Conservation (phyloP, 2,888 invertebrate genomes). For the Xanthia icteritia region DNA sequence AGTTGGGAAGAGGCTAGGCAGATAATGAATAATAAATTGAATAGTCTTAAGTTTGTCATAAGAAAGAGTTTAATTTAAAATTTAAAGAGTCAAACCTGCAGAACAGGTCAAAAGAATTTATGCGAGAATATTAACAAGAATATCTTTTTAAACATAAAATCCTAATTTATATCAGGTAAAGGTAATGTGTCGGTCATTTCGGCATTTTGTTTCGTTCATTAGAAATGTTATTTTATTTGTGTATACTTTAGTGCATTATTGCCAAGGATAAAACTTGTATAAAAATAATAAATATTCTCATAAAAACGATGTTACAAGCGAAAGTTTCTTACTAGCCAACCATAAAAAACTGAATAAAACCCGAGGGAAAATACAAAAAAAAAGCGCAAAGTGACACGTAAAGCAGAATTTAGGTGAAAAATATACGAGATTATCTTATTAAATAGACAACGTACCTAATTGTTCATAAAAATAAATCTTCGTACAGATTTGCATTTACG, state of each 20-base stretch:
- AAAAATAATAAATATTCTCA: constrained; percentile 10
- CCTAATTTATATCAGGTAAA: background rate
- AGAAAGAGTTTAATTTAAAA: constrained; percentile 25
- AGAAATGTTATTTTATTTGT: constrained; percentile 5
- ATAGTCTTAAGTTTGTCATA: background rate
- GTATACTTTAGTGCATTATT: constrained; percentile 4
- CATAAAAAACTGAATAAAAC: constrained; percentile 26
- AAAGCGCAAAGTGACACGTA: background rate
- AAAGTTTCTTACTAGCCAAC: constrained; percentile 20
- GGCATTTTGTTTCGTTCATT: background rate
- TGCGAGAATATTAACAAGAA: constrained; percentile 5
- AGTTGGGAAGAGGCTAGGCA: no score
- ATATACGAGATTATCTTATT: constrained; percentile 45
- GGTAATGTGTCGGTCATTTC: background rate
- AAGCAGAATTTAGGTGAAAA: constrained; percentile 32
- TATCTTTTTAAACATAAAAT: constrained; percentile 19
- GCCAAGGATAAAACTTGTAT: constrained; percentile 4
- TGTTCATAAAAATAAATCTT: constrained; percentile 62
- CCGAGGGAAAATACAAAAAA: constrained; percentile 6
- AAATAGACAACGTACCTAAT: constrained; percentile 54
- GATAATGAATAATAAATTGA: background rate
- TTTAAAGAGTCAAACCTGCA: constrained; percentile 7
- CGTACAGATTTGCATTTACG: constrained; percentile 54
- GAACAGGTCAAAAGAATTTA: constrained; percentile 10
- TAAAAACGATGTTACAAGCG: constrained; percentile 29